phyloP scores from a whole-genome alignment of 1,140 invertebrate species.

The Trichonephila inaurata region DNA sequence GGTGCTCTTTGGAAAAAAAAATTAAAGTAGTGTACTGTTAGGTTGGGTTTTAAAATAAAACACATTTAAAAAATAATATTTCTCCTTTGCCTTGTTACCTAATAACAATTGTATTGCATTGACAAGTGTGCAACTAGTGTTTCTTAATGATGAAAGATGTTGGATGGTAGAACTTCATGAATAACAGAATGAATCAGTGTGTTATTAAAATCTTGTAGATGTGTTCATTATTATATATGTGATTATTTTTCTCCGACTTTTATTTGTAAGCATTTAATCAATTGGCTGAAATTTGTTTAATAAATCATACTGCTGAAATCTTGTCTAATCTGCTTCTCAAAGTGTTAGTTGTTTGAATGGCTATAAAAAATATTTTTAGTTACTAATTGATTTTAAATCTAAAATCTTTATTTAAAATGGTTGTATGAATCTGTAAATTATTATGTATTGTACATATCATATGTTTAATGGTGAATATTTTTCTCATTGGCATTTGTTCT shows the following conservation, averaged over 20 bases:
- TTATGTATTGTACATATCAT: slow-evolving; percentile 13
- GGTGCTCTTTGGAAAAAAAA: background rate
- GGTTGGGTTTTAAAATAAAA: background rate
- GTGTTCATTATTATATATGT: background rate
- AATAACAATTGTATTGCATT: background rate
- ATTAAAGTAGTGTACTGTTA: background rate
- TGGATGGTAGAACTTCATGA: background rate
- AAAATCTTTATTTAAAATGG: background rate
- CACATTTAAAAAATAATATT: background rate
- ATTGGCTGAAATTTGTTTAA: background rate
- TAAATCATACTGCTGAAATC: background rate
- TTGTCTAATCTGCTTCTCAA: background rate
- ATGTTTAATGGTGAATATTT: slow-evolving; percentile 5
- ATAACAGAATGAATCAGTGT: background rate
- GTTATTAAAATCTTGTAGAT: background rate
- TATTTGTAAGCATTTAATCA: background rate
- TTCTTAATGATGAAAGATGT: background rate
- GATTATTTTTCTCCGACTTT: background rate
- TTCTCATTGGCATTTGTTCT: background rate
- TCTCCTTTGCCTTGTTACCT: background rate
- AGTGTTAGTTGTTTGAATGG: background rate
- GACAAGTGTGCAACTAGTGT: background rate
- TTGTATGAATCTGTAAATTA: background rate
- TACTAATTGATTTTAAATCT: background rate
- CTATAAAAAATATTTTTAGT: background rate